Base-by-base conservation (phyloP, 2,888 invertebrate species). In the Agonopterix subpropinquella region DNA sequence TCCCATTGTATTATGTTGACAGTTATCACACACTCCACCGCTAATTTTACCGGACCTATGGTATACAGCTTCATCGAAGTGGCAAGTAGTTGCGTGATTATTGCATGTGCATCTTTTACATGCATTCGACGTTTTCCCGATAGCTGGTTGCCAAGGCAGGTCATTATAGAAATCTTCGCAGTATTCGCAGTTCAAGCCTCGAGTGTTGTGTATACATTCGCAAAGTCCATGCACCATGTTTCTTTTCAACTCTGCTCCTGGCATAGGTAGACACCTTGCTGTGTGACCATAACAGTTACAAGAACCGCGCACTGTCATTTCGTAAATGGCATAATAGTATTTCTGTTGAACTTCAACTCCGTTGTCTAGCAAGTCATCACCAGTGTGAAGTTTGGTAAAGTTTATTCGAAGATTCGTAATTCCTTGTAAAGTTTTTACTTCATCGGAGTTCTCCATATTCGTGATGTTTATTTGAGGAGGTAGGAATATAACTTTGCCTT, bases 271-370 rank as follows among this genome's bases (percentile, higher is more conserved):
- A 77, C 96, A 97, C 47, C 94, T 91, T 44, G 95, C 95, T n/a
- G 99, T 99, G 77, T 99, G 99, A 0, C 99, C 99, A 77, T 99
- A 99, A 80, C 99, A 99, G 1, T 98, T 99, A 80, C 99, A 99
- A 3, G 98, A 98, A 2, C 99, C 99, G 62, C 99, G 91, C 7
- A 99, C 98, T 15, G 98, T 95, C 97, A 99, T 98, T 73, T 99
- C 97, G 63, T 95, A 96, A 59, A 99, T 95, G 36, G 98, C 94
- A 76, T 99, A 99, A 79, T 99, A 99, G 85, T 99, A 99, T 85
- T 99, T 99, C 82, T 99, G 98, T 90, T 96, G 96, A 70, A 98
- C 98, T 86, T 98, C 98, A 47, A 94, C 91, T 51, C 98, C 91
- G 70, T 94, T 94, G 75, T 98, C 98, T 47, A 99, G 87, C 54